Evolutionary conservation across 2,888 invertebrate species (phyloP).

Genomic region (Dermolepida albohirtum): DNA sequence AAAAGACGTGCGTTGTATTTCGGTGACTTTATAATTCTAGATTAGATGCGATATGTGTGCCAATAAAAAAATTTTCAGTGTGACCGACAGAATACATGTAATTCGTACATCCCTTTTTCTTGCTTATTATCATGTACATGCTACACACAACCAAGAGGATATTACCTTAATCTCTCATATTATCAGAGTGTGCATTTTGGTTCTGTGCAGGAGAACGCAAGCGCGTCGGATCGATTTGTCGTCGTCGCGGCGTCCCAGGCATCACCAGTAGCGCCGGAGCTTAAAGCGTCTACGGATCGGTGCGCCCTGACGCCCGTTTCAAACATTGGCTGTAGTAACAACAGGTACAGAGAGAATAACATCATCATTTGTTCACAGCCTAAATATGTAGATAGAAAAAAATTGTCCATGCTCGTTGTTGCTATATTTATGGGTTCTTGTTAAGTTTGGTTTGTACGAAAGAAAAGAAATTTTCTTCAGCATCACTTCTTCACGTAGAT

Average conservation of each 20-base stretch:
- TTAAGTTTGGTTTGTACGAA: no score
- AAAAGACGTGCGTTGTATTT: no score
- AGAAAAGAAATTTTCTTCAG: no score
- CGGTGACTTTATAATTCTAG: no score
- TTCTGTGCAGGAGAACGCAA: slow-evolving; percentile 58
- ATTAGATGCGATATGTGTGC: no score
- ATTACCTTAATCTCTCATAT: slow-evolving; percentile 52
- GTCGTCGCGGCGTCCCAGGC: slow-evolving; percentile 68
- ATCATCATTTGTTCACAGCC: slow-evolving; percentile 47
- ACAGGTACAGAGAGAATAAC: slow-evolving; percentile 56
- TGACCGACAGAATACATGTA: no score
- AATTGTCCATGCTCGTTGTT: not conserved
- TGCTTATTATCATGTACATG: no score
- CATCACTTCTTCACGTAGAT: no score
- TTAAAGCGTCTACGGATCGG: slow-evolving; percentile 65
- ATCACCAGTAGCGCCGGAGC: slow-evolving; percentile 67
- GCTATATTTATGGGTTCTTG: not conserved
- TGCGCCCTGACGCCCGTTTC: slow-evolving; percentile 40
- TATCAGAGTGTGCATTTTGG: slow-evolving; percentile 44
- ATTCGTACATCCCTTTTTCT: no score
- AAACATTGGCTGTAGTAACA: slow-evolving; percentile 53
- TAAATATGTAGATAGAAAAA: not conserved
- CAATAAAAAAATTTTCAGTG: no score
- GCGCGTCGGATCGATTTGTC: slow-evolving; percentile 68
- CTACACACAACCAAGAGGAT: slow-evolving; percentile 35